phyloP scores from a whole-genome alignment of 2,888 invertebrate genomes.

The Morpho deidamia region DNA sequence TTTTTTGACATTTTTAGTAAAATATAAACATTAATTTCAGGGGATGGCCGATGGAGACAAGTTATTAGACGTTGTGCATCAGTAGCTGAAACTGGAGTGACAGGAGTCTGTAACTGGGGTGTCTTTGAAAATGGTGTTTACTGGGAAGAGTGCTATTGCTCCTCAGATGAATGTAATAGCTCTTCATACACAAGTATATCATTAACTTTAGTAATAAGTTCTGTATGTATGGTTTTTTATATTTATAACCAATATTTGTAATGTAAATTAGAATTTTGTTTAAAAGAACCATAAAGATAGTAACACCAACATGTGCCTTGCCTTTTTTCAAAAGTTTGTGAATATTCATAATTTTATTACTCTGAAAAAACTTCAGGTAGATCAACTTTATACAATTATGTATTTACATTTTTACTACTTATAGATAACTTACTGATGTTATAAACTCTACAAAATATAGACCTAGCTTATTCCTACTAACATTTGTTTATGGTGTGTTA shows the following conservation, averaged over 20 bases:
- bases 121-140: conserved; percentile 96
- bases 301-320: too few relatives aligned
- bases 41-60: conserved; percentile 97
- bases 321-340: too few relatives aligned
- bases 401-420: too few relatives aligned
- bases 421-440: too few relatives aligned
- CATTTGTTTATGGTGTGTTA: too few relatives aligned
- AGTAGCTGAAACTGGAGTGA: conserved; percentile 93
- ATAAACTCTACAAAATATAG: too few relatives aligned
- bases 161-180: conserved; percentile 91
- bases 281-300: too few relatives aligned
- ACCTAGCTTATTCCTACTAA: too few relatives aligned
- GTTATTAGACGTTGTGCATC: conserved; percentile 94
- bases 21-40: conserved; percentile 69
- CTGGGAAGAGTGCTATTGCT: conserved; percentile 98
- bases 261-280: background rate
- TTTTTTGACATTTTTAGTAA: too few relatives aligned
- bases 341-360: too few relatives aligned
- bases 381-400: too few relatives aligned
- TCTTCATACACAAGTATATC: conserved; percentile 42
- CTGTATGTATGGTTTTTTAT: conserved; percentile 18
- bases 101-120: conserved; percentile 98
- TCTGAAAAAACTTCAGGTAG: too few relatives aligned
- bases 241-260: conserved; percentile 3
- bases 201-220: conserved; percentile 31